These are phyloP conservation scores for Gorsachius magnificus DNA, from an alignment of 2,797 vertebrate genomes.

Conservation along the genomic window DNA sequence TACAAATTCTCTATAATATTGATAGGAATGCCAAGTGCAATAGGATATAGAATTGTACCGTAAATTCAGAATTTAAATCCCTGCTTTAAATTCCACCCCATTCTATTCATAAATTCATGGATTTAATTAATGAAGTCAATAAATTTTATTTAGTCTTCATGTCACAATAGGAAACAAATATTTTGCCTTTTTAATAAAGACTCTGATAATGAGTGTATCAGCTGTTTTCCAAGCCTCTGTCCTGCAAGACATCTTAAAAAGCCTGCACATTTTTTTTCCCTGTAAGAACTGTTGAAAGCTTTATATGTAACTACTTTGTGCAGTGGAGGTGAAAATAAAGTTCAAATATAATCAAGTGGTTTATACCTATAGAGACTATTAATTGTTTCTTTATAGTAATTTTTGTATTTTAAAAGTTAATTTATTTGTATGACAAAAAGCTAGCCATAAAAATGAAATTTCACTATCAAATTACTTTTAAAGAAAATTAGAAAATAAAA, in stretches of 20 bases:
- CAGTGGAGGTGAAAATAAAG: background rate
- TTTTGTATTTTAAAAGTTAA: background rate
- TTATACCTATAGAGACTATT: background rate
- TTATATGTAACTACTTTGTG: background rate
- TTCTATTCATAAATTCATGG: background rate
- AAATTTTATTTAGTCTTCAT: background rate
- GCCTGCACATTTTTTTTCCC: background rate
- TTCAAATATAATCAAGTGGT: background rate
- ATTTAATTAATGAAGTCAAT: background rate
- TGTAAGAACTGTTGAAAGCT: background rate
- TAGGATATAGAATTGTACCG: background rate
- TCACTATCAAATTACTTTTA: background rate
- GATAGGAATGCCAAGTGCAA: rapidly evolving
- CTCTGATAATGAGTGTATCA: background rate
- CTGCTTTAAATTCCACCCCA: background rate
- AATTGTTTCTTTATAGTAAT: background rate
- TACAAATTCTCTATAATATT: background rate
- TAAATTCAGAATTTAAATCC: background rate
- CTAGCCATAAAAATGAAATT: background rate
- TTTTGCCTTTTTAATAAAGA: background rate
- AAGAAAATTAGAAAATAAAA: background rate
- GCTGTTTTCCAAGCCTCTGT: background rate
- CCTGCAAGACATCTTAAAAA: background rate
- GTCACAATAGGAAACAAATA: background rate
- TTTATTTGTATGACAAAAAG: background rate